A percentile compares a stretch with the other conserved stretches of the same genome.
Conservation (phyloP, 2,888 invertebrate species). For the Tuta absoluta region DNA sequence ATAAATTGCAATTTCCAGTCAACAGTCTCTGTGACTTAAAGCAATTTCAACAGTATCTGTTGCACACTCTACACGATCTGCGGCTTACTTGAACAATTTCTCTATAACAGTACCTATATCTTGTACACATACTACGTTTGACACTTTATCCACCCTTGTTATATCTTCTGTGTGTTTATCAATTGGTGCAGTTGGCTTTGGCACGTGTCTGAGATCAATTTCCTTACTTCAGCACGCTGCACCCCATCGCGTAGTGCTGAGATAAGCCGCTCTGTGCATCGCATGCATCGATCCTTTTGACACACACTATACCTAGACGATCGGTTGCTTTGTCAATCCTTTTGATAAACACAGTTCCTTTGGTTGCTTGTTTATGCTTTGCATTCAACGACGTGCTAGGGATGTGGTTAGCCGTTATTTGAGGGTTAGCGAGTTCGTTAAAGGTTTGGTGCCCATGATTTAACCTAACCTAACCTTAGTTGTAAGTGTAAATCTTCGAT, state of each 20-base stretch:
- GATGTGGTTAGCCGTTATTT: too few species aligned
- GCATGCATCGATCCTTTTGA: neutral
- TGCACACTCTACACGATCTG: too few species aligned
- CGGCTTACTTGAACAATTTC: too few species aligned
- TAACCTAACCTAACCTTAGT: too few species aligned
- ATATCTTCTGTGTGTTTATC: conserved; percentile 18
- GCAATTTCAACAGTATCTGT: too few species aligned
- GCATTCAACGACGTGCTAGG: too few species aligned
- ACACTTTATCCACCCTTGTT: conserved; percentile 14
- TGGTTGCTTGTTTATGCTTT: neutral
- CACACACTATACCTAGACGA: neutral
- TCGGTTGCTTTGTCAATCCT: conserved; percentile 1
- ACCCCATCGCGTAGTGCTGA: neutral
- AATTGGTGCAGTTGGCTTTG: conserved; percentile 17
- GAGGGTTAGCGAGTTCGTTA: neutral
- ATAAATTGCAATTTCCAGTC: neutral
- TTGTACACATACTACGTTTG: neutral
- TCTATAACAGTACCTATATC: too few species aligned
- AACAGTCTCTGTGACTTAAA: neutral
- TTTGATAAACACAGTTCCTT: neutral
- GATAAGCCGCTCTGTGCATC: neutral
- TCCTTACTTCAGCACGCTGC: neutral
- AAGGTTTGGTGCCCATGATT: too few species aligned
- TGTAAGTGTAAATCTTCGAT: too few species aligned
- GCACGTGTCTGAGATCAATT: conserved; percentile 25